Conservation (phyloP, 2,888 invertebrate genomes). For the Pycnomerus fuliginosus region DNA sequence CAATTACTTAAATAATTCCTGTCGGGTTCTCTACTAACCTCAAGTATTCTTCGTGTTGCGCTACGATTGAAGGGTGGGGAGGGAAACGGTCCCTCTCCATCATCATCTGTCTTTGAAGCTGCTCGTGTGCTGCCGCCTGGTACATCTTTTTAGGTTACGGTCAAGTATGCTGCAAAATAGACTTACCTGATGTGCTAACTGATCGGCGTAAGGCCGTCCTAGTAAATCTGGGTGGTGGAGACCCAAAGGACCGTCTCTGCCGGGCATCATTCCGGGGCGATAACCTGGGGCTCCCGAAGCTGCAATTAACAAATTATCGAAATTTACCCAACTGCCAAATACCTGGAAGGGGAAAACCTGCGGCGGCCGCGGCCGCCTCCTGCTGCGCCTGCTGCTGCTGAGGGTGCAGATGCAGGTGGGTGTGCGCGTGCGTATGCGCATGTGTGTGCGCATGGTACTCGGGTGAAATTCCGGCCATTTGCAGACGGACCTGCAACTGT, state of each 20-base stretch:
- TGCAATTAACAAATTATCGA: constrained; percentile 30
- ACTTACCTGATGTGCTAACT: constrained; percentile 69
- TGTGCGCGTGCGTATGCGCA: constrained; percentile 89
- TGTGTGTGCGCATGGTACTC: constrained; percentile 93
- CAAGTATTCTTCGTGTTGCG: constrained; percentile 67
- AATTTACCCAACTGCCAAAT: constrained; percentile 12
- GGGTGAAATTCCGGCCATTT: constrained; percentile 87
- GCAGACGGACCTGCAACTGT: constrained; percentile 64
- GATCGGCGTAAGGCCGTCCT: constrained; percentile 79
- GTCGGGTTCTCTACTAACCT: constrained; percentile 59
- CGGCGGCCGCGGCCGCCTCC: constrained; percentile 58
- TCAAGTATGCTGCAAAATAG: neutral
- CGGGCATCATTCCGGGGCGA: constrained; percentile 61
- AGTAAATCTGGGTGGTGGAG: constrained; percentile 77
- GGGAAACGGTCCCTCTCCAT: constrained; percentile 77
- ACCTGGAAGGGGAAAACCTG: constrained; percentile 63
- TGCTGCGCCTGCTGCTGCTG: constrained; percentile 78
- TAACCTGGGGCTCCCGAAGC: constrained; percentile 60
- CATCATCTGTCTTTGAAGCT: constrained; percentile 80
- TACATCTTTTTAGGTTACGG: constrained; percentile 26
- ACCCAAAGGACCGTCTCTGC: constrained; percentile 62
- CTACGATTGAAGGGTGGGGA: constrained; percentile 63
- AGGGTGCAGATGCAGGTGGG: constrained; percentile 82
- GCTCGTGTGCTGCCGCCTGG: constrained; percentile 80
- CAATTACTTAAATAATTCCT: too few species aligned